Evolutionary conservation across 2,797 vertebrate species (phyloP).

Genomic region (Paratrypauchen microcephalus): DNA sequence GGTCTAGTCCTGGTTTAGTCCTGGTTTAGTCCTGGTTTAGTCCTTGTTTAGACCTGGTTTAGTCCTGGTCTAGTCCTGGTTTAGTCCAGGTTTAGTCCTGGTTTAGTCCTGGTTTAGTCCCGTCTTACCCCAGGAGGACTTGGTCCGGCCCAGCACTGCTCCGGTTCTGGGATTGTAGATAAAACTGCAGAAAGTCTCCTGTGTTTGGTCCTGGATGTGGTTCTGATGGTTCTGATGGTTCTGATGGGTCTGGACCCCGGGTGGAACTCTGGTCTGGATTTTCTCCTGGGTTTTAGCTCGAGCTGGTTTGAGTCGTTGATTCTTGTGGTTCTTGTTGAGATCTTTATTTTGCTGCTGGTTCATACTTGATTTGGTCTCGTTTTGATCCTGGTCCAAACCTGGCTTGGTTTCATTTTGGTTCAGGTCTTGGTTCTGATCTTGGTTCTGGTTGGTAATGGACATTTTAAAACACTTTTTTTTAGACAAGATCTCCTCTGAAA

Average conservation of each 20-base stretch:
- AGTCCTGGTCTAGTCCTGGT: too few species aligned
- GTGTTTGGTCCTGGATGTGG: neutral
- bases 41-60: too few species aligned
- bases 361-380: neutral
- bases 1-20: too few species aligned
- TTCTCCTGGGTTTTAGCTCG: neutral
- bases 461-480: neutral
- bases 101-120: neutral
- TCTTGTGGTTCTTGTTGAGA: neutral
- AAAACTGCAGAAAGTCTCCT: conserved; percentile 25
- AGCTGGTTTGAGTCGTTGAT: conserved; percentile 9
- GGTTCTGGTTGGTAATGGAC: neutral
- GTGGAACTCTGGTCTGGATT: neutral
- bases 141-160: conserved; percentile 52
- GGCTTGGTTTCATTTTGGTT: neutral
- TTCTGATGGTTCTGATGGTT: too few species aligned
- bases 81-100: neutral
- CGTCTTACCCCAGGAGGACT: conserved; percentile 49
- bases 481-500: neutral
- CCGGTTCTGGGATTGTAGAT: conserved; percentile 55
- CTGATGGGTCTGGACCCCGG: too few species aligned
- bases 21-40: too few species aligned
- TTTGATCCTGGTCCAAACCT: neutral
- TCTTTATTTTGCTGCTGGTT: conserved; percentile 5
- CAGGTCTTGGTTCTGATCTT: neutral